Percentiles rank a stretch among this genome's conserved stretches.
Evolutionary conservation across 37 sponge, comb jelly and placozoan species (phyloP).

Genomic region (Ianthella basta): DNA sequence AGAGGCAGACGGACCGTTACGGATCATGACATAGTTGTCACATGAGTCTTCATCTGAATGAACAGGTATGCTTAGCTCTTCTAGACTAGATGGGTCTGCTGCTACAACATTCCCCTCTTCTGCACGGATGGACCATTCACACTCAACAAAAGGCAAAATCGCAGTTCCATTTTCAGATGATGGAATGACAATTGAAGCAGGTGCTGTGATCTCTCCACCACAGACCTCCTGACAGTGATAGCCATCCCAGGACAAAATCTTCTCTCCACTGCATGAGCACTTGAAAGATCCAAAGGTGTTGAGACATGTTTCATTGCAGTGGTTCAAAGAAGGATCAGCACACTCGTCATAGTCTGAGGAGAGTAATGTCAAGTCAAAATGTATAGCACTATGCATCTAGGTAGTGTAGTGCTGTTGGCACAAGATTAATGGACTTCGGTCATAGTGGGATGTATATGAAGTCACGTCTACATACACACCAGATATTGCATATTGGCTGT

Average conservation of each 20-base stretch:
- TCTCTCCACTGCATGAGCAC: neutral
- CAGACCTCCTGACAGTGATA: constrained; percentile 10
- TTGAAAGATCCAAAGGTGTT: neutral
- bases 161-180: neutral
- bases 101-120: neutral
- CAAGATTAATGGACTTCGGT: too few species aligned
- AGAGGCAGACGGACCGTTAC: neutral
- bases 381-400: too few species aligned
- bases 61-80: neutral
- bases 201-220: neutral
- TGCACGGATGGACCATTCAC: constrained; percentile 10
- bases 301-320: neutral
- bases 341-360: neutral
- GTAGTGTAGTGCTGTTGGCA: too few species aligned
- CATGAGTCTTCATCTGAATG: neutral
- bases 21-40: neutral
- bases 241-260: neutral
- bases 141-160: neutral
- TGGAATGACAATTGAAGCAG: constrained; percentile 10
- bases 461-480: too few species aligned
- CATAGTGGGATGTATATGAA: too few species aligned
- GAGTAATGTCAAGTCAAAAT: too few species aligned
- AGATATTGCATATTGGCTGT: too few species aligned
- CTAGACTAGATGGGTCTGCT: neutral
- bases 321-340: neutral